Evolutionary conservation across 2,113 vertebrate species (phyloP).

Genomic region (Anser brachyrhynchus): DNA sequence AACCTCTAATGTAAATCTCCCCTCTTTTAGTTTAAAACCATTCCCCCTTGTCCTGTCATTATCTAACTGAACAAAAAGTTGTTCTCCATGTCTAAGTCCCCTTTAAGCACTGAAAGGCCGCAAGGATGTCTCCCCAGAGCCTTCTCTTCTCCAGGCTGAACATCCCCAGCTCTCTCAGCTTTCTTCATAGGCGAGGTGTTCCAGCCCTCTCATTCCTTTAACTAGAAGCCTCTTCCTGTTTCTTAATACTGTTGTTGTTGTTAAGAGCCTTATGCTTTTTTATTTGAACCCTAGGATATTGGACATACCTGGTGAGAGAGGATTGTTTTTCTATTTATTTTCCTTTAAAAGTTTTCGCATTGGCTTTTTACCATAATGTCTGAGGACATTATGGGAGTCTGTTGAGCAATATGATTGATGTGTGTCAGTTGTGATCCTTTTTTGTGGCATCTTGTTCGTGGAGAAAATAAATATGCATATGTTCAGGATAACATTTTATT

Average conservation of each 20-base stretch:
- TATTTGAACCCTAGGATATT: background rate
- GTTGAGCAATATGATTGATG: background rate
- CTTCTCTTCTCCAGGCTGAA: no score
- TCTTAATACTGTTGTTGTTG: background rate
- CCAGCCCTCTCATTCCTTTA: no score
- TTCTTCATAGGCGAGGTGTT: no score
- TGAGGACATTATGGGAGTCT: background rate
- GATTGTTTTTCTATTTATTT: background rate
- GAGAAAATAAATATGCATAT: background rate
- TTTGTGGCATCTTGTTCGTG: background rate
- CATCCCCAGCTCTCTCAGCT: no score
- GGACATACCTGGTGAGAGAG: background rate
- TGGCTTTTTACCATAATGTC: background rate
- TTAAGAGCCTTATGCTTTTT: background rate
- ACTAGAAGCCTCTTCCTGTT: background rate
- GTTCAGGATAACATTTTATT: background rate
- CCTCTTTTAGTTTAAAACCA: no score
- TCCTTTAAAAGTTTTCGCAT: background rate
- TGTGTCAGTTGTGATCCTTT: background rate
- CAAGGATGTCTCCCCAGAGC: no score
- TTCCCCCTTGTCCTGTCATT: no score
- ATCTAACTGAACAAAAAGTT: no score
- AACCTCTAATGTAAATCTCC: no score
- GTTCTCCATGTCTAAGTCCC: no score
- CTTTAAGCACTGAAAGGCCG: no score